Conservation (phyloP, 2,797 vertebrate species). For the Lateolabrax maculatus region DNA sequence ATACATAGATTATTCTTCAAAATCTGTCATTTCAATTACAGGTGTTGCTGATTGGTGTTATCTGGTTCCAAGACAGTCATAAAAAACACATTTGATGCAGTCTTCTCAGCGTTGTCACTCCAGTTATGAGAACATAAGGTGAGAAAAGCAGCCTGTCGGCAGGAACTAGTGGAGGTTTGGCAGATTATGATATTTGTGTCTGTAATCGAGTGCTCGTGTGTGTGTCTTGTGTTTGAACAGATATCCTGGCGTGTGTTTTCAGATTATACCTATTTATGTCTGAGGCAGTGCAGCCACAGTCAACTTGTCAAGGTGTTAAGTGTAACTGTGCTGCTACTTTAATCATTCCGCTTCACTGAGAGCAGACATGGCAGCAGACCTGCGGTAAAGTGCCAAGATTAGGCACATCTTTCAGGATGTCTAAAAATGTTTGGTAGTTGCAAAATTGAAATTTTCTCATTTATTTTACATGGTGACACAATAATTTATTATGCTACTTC, state of each 20-base stretch:
- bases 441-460: constrained; percentile 61
- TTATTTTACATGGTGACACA: constrained; percentile 68
- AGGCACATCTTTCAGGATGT: constrained; percentile 56
- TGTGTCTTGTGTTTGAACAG: constrained; percentile 7
- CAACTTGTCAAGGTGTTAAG: constrained; percentile 62
- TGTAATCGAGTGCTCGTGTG: not conserved
- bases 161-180: constrained; percentile 29
- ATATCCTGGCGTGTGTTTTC: constrained; percentile 23
- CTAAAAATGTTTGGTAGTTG: constrained; percentile 54
- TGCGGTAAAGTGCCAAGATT: constrained; percentile 57
- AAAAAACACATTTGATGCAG: constrained; percentile 32
- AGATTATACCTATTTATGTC: constrained; percentile 55
- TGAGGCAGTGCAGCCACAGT: constrained; percentile 41
- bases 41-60: constrained; percentile 1
- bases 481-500: constrained; percentile 67
- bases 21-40: constrained; percentile 20
- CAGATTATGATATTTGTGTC: constrained; percentile 40
- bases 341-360: constrained; percentile 62
- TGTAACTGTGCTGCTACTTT: constrained; percentile 59
- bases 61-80: constrained; percentile 21
- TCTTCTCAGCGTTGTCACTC: constrained; percentile 29
- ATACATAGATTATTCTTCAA: not conserved
- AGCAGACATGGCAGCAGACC: constrained; percentile 64
- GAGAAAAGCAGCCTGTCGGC: constrained; percentile 39
- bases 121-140: constrained; percentile 19